Evolutionary conservation across 2,113 vertebrate genomes (phyloP).

Genomic region (Struthidea cinerea): DNA sequence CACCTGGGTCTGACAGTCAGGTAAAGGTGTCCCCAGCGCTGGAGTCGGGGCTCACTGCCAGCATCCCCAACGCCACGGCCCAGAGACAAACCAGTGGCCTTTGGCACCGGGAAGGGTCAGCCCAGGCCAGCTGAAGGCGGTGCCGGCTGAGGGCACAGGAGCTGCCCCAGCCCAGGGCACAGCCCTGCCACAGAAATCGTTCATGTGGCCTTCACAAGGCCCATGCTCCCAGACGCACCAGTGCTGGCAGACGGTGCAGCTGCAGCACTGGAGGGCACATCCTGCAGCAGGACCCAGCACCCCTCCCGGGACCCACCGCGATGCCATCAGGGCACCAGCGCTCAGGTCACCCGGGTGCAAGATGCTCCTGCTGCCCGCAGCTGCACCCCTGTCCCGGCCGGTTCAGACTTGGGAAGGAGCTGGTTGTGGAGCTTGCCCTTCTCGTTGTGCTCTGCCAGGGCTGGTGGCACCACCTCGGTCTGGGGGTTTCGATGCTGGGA

Average conservation of each 20-base stretch:
- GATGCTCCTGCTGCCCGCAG: not conserved
- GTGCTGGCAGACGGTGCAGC: not conserved
- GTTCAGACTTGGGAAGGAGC: accelerated
- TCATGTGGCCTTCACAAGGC: accelerated
- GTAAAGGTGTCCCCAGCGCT: accelerated
- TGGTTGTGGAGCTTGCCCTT: not conserved
- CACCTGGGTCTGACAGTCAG: not conserved
- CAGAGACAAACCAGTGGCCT: not conserved
- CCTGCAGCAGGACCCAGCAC: not conserved
- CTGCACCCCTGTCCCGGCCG: accelerated
- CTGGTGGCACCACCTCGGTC: accelerated
- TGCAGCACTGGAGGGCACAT: not conserved
- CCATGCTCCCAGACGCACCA: accelerated
- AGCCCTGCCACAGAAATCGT: not conserved
- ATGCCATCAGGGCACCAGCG: accelerated
- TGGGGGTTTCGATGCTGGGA: accelerated
- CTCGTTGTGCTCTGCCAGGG: accelerated
- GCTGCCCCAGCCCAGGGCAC: not conserved
- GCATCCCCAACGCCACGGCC: accelerated
- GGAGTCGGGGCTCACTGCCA: not conserved
- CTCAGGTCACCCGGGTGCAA: not conserved
- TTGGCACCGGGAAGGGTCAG: accelerated
- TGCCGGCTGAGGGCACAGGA: not conserved
- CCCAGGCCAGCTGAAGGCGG: not conserved
- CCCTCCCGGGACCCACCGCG: accelerated